These are phyloP conservation scores for Grammomys surdaster DNA, from an alignment of 2,113 vertebrate genomes.

Conservation along the genomic window DNA sequence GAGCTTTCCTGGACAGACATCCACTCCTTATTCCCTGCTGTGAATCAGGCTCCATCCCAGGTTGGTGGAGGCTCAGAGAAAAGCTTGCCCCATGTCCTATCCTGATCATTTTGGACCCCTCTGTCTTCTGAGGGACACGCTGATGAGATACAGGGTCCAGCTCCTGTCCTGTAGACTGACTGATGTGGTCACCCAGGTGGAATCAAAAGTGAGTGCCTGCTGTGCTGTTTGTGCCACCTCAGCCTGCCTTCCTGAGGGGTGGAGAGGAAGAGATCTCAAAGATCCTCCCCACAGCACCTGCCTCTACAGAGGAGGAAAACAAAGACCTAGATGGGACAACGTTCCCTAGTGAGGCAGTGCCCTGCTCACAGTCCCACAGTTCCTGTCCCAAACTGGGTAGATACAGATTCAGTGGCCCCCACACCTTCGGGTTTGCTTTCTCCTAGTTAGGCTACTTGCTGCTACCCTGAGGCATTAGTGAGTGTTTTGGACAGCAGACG, in stretches of 20 bases:
- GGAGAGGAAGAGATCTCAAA: neutral
- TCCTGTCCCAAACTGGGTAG: neutral
- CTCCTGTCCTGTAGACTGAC: neutral
- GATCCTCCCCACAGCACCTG: neutral
- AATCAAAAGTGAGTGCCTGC: constrained; percentile 9
- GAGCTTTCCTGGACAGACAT: neutral
- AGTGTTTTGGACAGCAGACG: neutral
- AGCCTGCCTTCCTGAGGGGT: neutral
- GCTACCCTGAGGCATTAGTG: neutral
- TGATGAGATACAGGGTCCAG: neutral
- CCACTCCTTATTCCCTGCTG: neutral
- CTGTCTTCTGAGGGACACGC: neutral
- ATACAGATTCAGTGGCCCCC: neutral
- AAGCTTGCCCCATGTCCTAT: neutral
- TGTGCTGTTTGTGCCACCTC: neutral
- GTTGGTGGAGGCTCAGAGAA: neutral
- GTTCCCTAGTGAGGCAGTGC: neutral
- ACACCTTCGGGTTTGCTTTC: neutral
- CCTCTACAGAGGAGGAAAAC: neutral
- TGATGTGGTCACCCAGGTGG: neutral
- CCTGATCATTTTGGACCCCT: neutral
- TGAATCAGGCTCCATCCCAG: neutral
- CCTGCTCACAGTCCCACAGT: neutral
- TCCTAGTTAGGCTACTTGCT: neutral
- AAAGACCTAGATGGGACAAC: neutral